A percentile compares a stretch with the other conserved stretches of the same genome.
phyloP scores from a whole-genome alignment of 2,888 invertebrate genomes.

The Lepidocyrtoides sp. region DNA sequence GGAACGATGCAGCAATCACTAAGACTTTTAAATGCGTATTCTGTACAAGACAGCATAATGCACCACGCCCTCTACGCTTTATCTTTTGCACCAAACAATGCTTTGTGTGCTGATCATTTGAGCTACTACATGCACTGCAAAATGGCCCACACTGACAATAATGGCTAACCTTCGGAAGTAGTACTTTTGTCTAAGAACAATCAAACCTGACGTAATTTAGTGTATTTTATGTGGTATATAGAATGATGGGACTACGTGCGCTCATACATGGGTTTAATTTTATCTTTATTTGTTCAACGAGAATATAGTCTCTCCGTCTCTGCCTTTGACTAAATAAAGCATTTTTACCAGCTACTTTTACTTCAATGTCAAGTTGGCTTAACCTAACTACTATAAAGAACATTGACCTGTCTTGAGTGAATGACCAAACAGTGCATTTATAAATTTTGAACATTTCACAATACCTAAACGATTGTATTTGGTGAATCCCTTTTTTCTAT shows the following conservation, averaged over 20 bases:
- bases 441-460: not conserved
- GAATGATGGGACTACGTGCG: not conserved
- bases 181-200: constrained; percentile 2
- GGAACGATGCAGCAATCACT: not conserved
- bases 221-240: not conserved
- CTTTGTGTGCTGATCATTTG: not conserved
- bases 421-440: not conserved
- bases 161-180: constrained; percentile 18
- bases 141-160: not conserved
- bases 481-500: not conserved
- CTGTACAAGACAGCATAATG: not conserved
- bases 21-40: not conserved
- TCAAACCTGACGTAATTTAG: constrained; percentile 27
- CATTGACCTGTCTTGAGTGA: constrained; percentile 35
- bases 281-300: constrained; percentile 27
- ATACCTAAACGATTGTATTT: not conserved
- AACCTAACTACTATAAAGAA: constrained; percentile 2
- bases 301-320: not conserved
- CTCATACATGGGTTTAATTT: not conserved
- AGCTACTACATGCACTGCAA: not conserved
- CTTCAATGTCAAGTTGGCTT: constrained; percentile 36
- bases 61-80: constrained; percentile 13
- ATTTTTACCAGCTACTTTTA: not conserved
- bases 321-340: not conserved
- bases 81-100: not conserved